Evolutionary conservation across 2,113 vertebrate genomes (phyloP), one percentile per base, ranked within the genome.

Genomic region (Tragelaphus imberbis): DNA sequence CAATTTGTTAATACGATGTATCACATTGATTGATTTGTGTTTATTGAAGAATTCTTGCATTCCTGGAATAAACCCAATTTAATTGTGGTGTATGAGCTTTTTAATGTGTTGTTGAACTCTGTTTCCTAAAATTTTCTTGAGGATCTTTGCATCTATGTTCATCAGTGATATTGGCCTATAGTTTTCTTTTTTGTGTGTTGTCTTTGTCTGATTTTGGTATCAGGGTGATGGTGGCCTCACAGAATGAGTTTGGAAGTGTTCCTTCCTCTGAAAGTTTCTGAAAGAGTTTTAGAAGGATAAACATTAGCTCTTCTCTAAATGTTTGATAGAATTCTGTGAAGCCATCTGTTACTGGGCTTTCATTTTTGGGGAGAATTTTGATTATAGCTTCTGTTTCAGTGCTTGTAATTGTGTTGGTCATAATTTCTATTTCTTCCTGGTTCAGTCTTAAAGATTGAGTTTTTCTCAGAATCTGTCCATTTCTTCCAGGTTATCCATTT

Each of bases 381-480:
- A 71, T 71, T 9, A 71, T 17, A 36, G 65, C 17, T 1, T 71
- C 17, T 71, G 36, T 71, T 71, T 68, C 0, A 0, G 17, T 21
- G 17, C n/a, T 36, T 36, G 9, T 71, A 36, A 36, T 36, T 71
- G 17, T 71, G 65, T 21, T 68, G 4, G 5, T 71, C n/a, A 21
- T 71, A 71, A 71, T 36, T 68, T 71, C 4, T 71, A 21, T 71
- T 71, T 36, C 65, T 11, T 71, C n/a, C 65, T 5, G 17, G 8
- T 21, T 71, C n/a, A 36, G n/a, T 11, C 17, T 36, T 71, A 36
- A 71, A 71, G 6, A 19, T 36, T 68, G 33, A 71, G 33, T 21
- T 71, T 71, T 71, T 71, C 17, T 71, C 5, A 71, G 33, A 36
- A 21, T 71, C n/a, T 71, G 65, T 11, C 65, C n/a, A 36, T 71